Evolutionary conservation across 1,140 invertebrate species (phyloP), one percentile per base, ranked within the genome.

Genomic region (Aphaenogaster floridana): DNA sequence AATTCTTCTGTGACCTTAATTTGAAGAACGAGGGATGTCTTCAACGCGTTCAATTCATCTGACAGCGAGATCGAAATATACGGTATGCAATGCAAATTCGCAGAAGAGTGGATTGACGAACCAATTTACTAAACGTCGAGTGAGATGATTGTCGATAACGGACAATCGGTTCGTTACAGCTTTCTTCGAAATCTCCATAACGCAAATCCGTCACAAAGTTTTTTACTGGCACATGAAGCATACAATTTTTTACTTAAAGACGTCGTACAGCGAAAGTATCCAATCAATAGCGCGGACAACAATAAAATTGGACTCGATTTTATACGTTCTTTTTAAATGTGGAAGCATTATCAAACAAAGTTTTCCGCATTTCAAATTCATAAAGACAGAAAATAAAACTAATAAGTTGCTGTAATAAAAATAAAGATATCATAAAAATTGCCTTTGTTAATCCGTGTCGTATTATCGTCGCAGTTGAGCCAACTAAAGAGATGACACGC

Each of bases 101-200:
- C 36, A 15, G 11, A 21, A 0, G 34, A 39, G 21, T 69, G 13
- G 5, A 74, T 61, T 72, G 21, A 61, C 80, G 28, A 74, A 61
- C 2, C 42, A 84, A 84, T 72, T 74, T 84, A 61, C 28, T 15
- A 39, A 84, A 84, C 28, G 54, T 61, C 42, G 28, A 50, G 5
- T 17, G 80, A 61, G 1, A 8, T 57, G 42, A 50, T 39, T 48
- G 28, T 36, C 54, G 57, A 50, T 72, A 72, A 83, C 59, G 6
- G 52, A 45, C 17, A 57, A 42, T 83, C 11, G 21, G 9, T 72
- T n/a, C 2, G n/a, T 5, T 57, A n/a, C 36, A 72, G 71, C 2
- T 74, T 61, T 21, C n/a, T 61, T 50, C 9, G 7, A 45, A 42
- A 83, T 68, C 4, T n/a, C n/a, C 8, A 42, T 0, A 0, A 1